Conservation (phyloP, 2,888 invertebrate genomes). For the Heterodera filipjevi region DNA sequence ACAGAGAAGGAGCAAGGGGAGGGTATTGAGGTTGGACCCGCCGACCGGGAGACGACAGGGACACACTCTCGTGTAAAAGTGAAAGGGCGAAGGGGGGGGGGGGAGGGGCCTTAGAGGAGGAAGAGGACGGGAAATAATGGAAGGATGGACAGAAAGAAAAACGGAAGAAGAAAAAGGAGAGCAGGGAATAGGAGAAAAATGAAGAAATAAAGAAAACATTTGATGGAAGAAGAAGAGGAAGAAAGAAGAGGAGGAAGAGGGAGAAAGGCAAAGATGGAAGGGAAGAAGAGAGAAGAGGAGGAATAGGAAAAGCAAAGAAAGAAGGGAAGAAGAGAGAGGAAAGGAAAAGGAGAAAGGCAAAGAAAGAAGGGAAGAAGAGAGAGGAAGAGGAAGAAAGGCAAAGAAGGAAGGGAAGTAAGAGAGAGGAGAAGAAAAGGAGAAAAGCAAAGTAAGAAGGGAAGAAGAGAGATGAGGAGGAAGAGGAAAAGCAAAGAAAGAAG, state of each 20-base stretch:
- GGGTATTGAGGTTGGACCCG: not conserved
- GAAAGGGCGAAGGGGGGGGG: conserved; percentile 4
- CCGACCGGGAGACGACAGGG: not conserved
- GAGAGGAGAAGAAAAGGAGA: not conserved
- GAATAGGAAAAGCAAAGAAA: not conserved
- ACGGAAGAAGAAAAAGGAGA: no score
- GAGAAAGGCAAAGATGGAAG: not conserved
- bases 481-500: not conserved
- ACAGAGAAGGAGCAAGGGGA: not conserved
- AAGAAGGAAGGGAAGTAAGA: not conserved
- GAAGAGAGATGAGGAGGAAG: not conserved
- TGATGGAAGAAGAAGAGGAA: no score
- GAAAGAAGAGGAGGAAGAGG: not conserved
- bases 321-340: not conserved
- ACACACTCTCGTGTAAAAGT: not conserved
- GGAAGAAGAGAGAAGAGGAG: not conserved
- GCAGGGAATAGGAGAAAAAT: not conserved
- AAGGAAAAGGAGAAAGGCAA: not conserved
- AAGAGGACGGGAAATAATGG: not conserved
- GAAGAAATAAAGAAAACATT: no score
- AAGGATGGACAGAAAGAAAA: not conserved
- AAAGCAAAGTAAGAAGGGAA: not conserved
- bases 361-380: no score
- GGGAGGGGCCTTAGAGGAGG: not conserved
- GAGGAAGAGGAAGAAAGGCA: not conserved